Base-by-base conservation (phyloP, 2,113 vertebrate species). In the Pardalotus punctatus region DNA sequence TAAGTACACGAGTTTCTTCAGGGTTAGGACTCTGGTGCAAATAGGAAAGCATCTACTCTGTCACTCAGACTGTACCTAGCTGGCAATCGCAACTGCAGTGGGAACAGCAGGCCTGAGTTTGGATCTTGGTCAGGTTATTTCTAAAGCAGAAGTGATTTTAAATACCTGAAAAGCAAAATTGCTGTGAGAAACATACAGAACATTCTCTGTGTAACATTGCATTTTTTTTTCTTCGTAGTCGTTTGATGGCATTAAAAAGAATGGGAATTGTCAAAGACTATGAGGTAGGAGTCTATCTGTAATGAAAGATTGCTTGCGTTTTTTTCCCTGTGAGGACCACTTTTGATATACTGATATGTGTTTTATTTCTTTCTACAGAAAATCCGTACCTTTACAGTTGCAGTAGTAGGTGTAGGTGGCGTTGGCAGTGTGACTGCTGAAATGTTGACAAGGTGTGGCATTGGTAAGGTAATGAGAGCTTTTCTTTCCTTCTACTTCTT, bases 371-470 rank as follows among this genome's bases (percentile, higher is more conserved):
- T 94, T 62, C 91, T 38, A n/a, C 97, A 99, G 99, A 99, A 98
- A 99, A 99, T 99, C 89, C 98, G 99, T 48, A 98, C 98, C 19
- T 99, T 98, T 85, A 95, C 99, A 4, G 98, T 99, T 10, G 99
- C 99, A 15, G 97, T 99, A 54, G 99, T 99, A 69, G 99, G 99
- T 87, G 99, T 99, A 51, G 99, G 99, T 17, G 99, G 99, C 16
- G 98, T 99, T 85, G 99, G 99, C 84, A 99, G 99, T 24, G 99
- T 99, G 81, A 99, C 99, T 60, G 99, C 99, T 82, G 99, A 99
- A 98, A 99, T 99, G 99, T 96, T 99, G 96, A 99, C 99, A 93
- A 98, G 99, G 95, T 99, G 99, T 99, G 99, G 99, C 98, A 99
- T 99, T 98, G 99, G 99, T 98, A 99, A 99, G 99, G 99, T 99